These are phyloP conservation scores for Sinodicranocentrus sp. DNA, from an alignment of 2,888 invertebrate species.

Conservation along the genomic window DNA sequence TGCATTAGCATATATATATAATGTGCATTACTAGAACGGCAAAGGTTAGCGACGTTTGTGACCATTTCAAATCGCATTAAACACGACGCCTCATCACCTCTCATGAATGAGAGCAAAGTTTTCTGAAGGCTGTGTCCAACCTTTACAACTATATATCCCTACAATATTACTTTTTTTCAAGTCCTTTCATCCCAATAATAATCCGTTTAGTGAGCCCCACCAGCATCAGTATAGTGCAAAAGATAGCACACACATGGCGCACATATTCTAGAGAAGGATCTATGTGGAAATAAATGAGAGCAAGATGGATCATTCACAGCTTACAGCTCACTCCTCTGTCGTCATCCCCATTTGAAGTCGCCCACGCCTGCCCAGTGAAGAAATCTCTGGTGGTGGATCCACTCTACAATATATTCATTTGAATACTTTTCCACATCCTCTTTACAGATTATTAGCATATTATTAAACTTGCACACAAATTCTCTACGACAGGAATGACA, in stretches of 20 bases:
- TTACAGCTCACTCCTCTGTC: not conserved
- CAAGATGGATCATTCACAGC: not conserved
- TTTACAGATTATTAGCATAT: slow-evolving; percentile 36
- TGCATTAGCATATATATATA: slow-evolving; percentile 3
- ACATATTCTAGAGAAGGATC: no score
- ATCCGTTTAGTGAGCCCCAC: no score
- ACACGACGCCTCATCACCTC: slow-evolving; percentile 6
- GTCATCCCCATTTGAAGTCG: slow-evolving; percentile 29
- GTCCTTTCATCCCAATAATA: no score
- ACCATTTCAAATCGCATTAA: slow-evolving; percentile 18
- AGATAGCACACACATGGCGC: no score
- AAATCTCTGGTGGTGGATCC: slow-evolving; percentile 8
- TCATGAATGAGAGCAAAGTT: not conserved
- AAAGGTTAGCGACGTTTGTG: slow-evolving; percentile 1
- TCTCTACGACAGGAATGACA: no score
- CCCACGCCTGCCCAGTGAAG: slow-evolving; percentile 49
- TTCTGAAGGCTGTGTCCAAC: not conserved
- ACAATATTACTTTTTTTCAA: no score
- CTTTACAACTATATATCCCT: no score
- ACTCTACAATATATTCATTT: not conserved
- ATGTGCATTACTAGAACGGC: not conserved
- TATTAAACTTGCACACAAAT: not conserved
- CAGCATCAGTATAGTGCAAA: no score
- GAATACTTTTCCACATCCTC: slow-evolving; percentile 1
- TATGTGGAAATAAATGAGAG: slow-evolving; percentile 8